phyloP scores from a whole-genome alignment of 2,113 vertebrate genomes.

The Thryonomys swinderianus region DNA sequence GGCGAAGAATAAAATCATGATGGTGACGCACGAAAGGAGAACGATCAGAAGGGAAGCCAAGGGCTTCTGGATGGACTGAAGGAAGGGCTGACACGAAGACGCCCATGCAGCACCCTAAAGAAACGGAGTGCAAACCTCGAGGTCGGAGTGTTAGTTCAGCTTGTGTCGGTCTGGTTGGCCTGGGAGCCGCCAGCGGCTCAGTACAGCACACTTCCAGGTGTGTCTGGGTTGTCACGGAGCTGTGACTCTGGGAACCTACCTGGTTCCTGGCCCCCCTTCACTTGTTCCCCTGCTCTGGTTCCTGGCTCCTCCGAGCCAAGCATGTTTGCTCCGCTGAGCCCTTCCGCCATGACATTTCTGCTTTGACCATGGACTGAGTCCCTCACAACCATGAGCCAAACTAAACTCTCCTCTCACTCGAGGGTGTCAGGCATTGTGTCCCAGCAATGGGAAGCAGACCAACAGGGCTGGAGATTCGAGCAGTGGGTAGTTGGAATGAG shows the following conservation, averaged over 20 bases:
- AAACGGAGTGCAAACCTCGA: not conserved
- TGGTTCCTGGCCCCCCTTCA: not conserved
- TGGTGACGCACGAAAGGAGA: conserved; percentile 12
- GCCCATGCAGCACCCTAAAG: not conserved
- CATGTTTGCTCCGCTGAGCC: not conserved
- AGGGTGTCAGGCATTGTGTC: not conserved
- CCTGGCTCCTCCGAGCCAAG: not conserved
- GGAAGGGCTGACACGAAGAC: conserved; percentile 37
- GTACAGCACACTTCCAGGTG: not conserved
- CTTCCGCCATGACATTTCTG: not conserved
- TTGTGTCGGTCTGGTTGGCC: not conserved
- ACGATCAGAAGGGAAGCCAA: conserved; percentile 70
- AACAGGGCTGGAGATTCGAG: not conserved
- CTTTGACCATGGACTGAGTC: not conserved
- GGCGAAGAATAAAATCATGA: not conserved
- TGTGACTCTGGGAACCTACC: not conserved
- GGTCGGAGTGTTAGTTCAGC: not conserved
- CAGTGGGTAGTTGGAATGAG: not conserved
- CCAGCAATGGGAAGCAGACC: no score
- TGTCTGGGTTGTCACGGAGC: not conserved
- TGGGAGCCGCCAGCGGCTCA: not conserved
- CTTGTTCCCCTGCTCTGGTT: not conserved
- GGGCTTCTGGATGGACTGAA: not conserved
- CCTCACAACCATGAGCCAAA: not conserved
- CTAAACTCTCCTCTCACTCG: no score